phyloP scores from a whole-genome alignment of 2,797 vertebrate genomes.

The Nannoperca obscura region DNA sequence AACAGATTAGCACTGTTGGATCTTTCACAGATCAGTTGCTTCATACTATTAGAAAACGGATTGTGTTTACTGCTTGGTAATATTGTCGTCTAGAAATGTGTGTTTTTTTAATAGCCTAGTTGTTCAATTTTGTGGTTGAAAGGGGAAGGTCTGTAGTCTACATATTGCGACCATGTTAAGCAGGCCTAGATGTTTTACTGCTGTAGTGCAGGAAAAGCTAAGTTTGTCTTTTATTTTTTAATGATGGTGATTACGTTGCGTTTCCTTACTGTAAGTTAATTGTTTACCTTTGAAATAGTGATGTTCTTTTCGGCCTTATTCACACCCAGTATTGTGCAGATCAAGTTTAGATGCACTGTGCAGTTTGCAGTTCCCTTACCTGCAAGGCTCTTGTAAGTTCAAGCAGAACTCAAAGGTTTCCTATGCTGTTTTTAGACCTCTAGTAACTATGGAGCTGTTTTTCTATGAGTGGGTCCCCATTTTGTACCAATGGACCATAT shows the following conservation, averaged over 20 bases:
- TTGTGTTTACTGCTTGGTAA: background rate
- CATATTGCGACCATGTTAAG: background rate
- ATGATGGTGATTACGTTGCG: background rate
- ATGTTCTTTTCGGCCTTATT: background rate
- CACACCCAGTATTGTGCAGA: background rate
- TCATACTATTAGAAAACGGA: background rate
- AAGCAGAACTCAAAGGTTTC: too few relatives aligned
- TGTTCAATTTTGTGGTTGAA: background rate
- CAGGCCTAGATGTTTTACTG: background rate
- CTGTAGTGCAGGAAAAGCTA: background rate
- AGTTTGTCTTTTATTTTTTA: background rate
- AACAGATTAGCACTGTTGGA: background rate
- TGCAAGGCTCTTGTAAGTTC: too few relatives aligned
- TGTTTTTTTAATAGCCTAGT: background rate
- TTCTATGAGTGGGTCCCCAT: too few relatives aligned
- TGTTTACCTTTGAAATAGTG: background rate
- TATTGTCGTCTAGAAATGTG: background rate
- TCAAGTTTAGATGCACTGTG: background rate
- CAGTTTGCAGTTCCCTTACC: background rate
- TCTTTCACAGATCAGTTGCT: background rate
- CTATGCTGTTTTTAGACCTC: background rate
- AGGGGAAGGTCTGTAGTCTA: background rate
- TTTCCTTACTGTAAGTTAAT: background rate
- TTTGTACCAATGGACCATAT: background rate
- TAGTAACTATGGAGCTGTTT: too few relatives aligned